Evolutionary conservation across 2,113 vertebrate genomes (phyloP).

Genomic region (Strix uralensis): DNA sequence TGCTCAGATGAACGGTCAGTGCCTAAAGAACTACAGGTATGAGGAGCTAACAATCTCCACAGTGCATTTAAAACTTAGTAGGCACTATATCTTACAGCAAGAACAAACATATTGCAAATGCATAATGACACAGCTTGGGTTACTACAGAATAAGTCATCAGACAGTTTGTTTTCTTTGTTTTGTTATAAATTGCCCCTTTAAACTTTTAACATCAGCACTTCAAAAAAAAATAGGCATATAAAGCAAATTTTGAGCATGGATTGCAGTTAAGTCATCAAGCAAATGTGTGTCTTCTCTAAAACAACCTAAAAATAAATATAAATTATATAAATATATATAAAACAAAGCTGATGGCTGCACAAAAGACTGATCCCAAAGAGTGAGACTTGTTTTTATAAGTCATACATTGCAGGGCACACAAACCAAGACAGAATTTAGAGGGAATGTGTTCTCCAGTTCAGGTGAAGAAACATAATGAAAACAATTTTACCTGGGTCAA

Average conservation of each 20-base stretch:
- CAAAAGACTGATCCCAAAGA: not conserved
- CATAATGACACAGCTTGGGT: not conserved
- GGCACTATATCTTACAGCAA: not conserved
- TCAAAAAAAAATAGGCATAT: not conserved
- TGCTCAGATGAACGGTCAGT: not conserved
- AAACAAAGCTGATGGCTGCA: not conserved
- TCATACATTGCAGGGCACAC: not conserved
- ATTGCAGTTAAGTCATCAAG: not conserved
- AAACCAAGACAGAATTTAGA: not conserved
- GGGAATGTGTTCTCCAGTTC: not conserved
- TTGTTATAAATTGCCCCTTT: not conserved
- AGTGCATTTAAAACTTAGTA: not conserved
- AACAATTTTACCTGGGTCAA: slow-evolving; percentile 18
- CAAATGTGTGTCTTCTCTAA: not conserved
- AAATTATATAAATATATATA: not conserved
- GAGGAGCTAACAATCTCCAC: rapidly evolving
- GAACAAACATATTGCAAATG: not conserved
- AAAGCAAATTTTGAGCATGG: not conserved
- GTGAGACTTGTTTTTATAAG: not conserved
- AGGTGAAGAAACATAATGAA: not conserved
- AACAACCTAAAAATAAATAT: not conserved
- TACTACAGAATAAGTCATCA: not conserved
- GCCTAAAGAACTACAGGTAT: not conserved
- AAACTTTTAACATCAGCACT: not conserved
- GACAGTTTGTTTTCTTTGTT: not conserved